Evolutionary conservation across 2,113 vertebrate species (phyloP), one percentile per base, ranked within the genome.

Genomic region (Rhizomys pruinosus): DNA sequence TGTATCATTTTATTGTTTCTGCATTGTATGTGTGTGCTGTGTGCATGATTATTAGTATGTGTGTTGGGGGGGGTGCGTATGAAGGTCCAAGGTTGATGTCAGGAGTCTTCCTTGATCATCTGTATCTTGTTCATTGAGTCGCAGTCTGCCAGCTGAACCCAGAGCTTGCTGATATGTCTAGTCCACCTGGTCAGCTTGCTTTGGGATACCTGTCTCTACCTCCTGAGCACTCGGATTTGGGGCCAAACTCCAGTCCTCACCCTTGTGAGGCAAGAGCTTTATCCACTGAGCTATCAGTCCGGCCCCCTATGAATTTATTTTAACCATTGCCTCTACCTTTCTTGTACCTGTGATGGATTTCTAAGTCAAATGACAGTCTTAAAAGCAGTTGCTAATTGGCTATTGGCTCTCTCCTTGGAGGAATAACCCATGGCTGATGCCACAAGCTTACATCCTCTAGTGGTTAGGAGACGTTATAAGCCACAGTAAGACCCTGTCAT

Each of bases 281-380:
- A n/a, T 13, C 17, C 12, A 25, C 78, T 55, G 47, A 22, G 8
- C 4, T 81, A 15, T 32, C 15, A 3, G 11, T 52, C 13, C 44
- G 39, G 13, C 10, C 23, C 13, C 13, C 25, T 74, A 47, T 74
- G 13, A 47, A 44, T 47, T 25, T 61, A 32, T 84, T 37, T 85
- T 63, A 77, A 34, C 61, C 44, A 74, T 64, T 37, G 37, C 84
- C 47, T 91, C 80, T 59, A 81, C 20, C 68, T 77, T 61, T 95
- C 4, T 0, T 37, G 29, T 23, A 47, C 10, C 15, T 42, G 4
- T 37, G 32, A 25, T 42, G 19, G 52, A 22, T 52, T 20, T n/a
- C 68, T 19, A 52, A 78, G 42, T 47, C 8, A 39, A 82, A 19
- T 20, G 37, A 57, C 42, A 76, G 64, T 47, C 8, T 76, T 57